Conservation (phyloP, 2,888 invertebrate genomes). For the Amblyjoppa fuscipennis region DNA sequence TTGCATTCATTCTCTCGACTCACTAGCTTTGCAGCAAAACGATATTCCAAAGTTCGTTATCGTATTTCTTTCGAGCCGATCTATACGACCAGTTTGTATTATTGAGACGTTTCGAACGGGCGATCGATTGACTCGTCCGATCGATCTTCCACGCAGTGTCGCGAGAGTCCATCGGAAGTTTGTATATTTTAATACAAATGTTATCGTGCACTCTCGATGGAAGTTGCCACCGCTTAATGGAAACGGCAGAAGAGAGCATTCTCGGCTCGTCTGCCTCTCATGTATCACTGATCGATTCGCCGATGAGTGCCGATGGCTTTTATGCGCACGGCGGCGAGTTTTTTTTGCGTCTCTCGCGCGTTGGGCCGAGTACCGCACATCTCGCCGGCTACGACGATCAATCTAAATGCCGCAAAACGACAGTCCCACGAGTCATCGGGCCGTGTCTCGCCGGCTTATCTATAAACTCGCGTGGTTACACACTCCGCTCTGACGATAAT, state of each 20-base stretch:
- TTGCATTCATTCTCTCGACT: not conserved
- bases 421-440: slow-evolving; percentile 18
- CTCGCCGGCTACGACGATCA: slow-evolving; percentile 53
- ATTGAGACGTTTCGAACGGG: slow-evolving; percentile 60
- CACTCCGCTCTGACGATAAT: slow-evolving; percentile 60
- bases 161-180: slow-evolving; percentile 28
- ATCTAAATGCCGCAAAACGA: slow-evolving; percentile 48
- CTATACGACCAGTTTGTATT: slow-evolving; percentile 14
- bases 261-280: slow-evolving; percentile 33
- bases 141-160: slow-evolving; percentile 15
- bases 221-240: slow-evolving; percentile 43
- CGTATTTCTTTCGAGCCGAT: not conserved
- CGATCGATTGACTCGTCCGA: slow-evolving; percentile 51
- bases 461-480: slow-evolving; percentile 49
- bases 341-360: slow-evolving; percentile 9
- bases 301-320: slow-evolving; percentile 21
- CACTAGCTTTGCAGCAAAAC: not conserved
- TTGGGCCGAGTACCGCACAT: slow-evolving; percentile 50
- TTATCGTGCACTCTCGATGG: slow-evolving; percentile 29
- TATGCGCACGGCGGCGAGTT: slow-evolving; percentile 34
- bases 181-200: slow-evolving; percentile 69
- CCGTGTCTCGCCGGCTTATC: slow-evolving; percentile 55
- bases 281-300: slow-evolving; percentile 49
- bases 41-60: slow-evolving; percentile 13
- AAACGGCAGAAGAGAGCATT: slow-evolving; percentile 40